These are phyloP conservation scores for Biston betularia DNA, from an alignment of 2,888 invertebrate species.

Conservation along the genomic window DNA sequence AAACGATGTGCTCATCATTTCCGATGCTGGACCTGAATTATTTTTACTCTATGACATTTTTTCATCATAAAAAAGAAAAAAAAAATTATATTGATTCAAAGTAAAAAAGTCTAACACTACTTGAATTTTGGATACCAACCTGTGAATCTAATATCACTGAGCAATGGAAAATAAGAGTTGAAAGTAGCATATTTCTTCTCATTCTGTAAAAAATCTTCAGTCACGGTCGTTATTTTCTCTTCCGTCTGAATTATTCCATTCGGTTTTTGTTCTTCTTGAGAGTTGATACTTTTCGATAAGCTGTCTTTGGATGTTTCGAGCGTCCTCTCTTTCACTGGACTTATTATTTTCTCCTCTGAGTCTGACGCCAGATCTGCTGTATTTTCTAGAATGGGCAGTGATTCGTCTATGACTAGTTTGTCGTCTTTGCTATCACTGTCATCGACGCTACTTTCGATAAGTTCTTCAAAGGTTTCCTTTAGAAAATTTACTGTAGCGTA, in stretches of 20 bases:
- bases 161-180: conserved; percentile 68
- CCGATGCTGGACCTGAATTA: conserved; percentile 71
- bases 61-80: background rate
- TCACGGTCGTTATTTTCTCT: conserved; percentile 61
- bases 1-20: conserved; percentile 82
- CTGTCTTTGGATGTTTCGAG: conserved; percentile 43
- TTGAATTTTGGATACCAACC: conserved; percentile 58
- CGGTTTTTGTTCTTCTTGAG: conserved; percentile 42
- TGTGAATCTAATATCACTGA: conserved; percentile 80
- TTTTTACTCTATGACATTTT: background rate
- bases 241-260: conserved; percentile 54
- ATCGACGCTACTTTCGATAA: conserved; percentile 79
- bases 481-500: conserved; percentile 77
- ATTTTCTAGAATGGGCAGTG: conserved; percentile 10
- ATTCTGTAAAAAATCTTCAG: conserved; percentile 78
- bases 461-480: conserved; percentile 76
- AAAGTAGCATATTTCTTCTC: conserved; percentile 73
- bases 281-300: conserved; percentile 40
- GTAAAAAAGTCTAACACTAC: background rate
- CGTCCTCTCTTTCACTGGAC: conserved; percentile 44
- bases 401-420: conserved; percentile 25
- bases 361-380: conserved; percentile 2
- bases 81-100: too few species aligned
- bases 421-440: conserved; percentile 68
- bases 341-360: conserved; percentile 34